These are phyloP conservation scores for Lates calcarifer DNA, from an alignment of 2,113 vertebrate genomes.

Conservation along the genomic window DNA sequence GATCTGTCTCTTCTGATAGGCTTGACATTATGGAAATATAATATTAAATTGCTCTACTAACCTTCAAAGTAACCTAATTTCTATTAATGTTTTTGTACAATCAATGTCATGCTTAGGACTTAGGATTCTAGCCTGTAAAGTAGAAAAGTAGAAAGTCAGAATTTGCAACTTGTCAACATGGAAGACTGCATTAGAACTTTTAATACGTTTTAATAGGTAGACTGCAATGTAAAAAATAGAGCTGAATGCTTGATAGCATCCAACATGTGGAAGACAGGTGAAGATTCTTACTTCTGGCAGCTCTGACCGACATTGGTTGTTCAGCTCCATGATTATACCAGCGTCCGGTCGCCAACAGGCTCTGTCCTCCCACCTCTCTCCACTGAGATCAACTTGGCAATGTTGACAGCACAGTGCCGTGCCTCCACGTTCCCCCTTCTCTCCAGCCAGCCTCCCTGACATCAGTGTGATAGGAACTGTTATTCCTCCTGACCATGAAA, in stretches of 20 bases:
- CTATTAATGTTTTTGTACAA: no score
- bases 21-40: no score
- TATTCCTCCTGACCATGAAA: conserved; percentile 48
- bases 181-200: no score
- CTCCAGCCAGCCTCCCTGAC: conserved; percentile 15
- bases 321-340: not conserved
- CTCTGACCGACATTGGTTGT: not conserved
- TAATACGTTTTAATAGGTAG: no score
- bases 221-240: not conserved
- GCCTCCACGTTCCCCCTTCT: conserved; percentile 17
- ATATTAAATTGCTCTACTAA: no score
- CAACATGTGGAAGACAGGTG: conserved; percentile 21
- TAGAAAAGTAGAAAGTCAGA: no score
- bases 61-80: no score
- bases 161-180: no score
- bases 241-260: not conserved
- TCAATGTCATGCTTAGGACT: no score
- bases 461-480: conserved; percentile 13
- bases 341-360: not conserved
- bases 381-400: conserved; percentile 13
- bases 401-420: conserved; percentile 4
- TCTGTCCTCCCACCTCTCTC: conserved; percentile 24
- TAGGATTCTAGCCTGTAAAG: no score
- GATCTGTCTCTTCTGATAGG: not conserved
- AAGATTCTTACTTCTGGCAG: not conserved